These are phyloP conservation scores for Taenioides sp. DNA, from an alignment of 2,797 vertebrate species.

Conservation along the genomic window DNA sequence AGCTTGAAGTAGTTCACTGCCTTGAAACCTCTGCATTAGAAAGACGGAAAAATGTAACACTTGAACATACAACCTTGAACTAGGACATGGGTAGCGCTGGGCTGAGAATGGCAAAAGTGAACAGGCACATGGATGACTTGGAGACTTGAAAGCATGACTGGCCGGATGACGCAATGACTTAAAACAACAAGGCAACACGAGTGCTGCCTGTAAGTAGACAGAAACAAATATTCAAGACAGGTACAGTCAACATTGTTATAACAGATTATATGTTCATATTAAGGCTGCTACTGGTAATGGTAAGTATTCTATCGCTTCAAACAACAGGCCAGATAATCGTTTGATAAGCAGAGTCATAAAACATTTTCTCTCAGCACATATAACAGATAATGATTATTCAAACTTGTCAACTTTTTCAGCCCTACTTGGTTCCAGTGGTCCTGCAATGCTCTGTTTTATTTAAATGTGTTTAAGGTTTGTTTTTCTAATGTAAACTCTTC, in stretches of 20 bases:
- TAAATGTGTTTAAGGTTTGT: no score
- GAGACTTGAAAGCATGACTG: constrained; percentile 55
- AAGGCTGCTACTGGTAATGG: neutral
- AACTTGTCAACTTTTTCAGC: no score
- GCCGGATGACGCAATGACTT: constrained; percentile 28
- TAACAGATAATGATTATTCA: no score
- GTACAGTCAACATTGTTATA: neutral
- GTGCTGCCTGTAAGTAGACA: neutral
- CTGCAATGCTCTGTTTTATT: no score
- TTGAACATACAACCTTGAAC: constrained; percentile 59
- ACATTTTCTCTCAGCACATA: no score
- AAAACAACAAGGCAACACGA: constrained; percentile 2
- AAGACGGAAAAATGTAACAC: constrained; percentile 74
- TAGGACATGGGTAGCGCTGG: constrained; percentile 42
- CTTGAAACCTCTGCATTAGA: constrained; percentile 69
- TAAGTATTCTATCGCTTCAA: neutral
- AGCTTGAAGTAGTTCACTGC: constrained; percentile 66
- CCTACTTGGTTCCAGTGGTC: no score
- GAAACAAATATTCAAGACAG: neutral
- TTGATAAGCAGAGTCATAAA: no score
- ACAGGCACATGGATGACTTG: constrained; percentile 38
- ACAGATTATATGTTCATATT: neutral
- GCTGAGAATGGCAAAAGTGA: constrained; percentile 59
- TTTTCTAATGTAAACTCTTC: no score
- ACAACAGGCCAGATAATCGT: neutral